Conservation (phyloP, 2,113 vertebrate species). For the Sinocyclocheilus grahami region DNA sequence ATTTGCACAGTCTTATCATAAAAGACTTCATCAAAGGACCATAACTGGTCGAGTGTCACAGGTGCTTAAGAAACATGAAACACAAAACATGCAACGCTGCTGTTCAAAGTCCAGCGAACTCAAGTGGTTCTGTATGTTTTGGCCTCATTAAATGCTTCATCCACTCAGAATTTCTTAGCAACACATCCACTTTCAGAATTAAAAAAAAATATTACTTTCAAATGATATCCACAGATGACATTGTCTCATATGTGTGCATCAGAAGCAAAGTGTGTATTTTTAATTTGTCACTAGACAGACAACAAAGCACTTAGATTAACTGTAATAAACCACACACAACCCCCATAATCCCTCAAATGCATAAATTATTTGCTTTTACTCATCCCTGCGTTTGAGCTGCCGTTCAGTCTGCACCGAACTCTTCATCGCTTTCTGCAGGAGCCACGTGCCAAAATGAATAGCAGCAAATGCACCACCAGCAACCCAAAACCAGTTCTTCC, state of each 20-base stretch:
- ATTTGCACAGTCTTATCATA: not conserved
- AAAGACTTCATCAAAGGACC: not conserved
- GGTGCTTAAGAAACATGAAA: not conserved
- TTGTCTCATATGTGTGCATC: not conserved
- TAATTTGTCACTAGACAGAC: not conserved
- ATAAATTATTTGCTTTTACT: not conserved
- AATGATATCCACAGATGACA: not conserved
- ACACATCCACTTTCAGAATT: not conserved
- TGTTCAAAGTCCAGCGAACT: not conserved
- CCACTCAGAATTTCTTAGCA: not conserved
- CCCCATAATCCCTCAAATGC: not conserved
- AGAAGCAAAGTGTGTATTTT: not conserved
- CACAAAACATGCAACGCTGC: not conserved
- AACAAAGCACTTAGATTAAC: not conserved
- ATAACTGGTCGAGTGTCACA: not conserved
- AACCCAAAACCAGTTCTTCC: slow-evolving; percentile 85
- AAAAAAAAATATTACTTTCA: not conserved
- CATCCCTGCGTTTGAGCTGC: slow-evolving; percentile 56
- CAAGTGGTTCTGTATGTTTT: not conserved
- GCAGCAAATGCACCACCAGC: slow-evolving; percentile 78
- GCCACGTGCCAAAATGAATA: slow-evolving; percentile 82
- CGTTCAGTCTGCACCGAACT: slow-evolving; percentile 69
- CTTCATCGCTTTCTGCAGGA: slow-evolving; percentile 83
- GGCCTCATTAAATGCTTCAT: not conserved
- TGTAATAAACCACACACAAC: not conserved